phyloP scores from a whole-genome alignment of 2,888 invertebrate genomes.

The Minunthozetes semirufus region DNA sequence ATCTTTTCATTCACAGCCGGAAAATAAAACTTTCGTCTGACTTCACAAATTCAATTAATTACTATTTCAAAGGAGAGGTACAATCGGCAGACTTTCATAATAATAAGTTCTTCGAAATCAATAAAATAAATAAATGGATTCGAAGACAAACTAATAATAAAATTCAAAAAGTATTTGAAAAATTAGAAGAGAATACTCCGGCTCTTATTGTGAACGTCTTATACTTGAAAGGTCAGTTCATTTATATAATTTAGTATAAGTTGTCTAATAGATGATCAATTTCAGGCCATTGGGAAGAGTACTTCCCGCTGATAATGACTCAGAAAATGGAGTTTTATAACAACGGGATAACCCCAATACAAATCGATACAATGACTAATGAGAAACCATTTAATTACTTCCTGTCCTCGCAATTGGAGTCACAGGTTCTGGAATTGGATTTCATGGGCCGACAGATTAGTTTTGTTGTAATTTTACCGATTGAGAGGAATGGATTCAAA shows the following conservation, averaged over 20 bases:
- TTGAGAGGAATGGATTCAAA: not conserved
- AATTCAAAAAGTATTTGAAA: not conserved
- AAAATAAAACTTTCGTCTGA: no score
- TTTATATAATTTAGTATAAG: not conserved
- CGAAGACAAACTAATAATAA: not conserved
- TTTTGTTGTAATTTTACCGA: conserved; percentile 10
- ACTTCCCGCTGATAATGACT: not conserved
- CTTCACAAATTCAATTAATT: not conserved
- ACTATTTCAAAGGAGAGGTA: not conserved
- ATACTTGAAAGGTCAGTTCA: not conserved
- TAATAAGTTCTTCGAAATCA: not conserved
- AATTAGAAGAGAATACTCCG: not conserved
- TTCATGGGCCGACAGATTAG: not conserved
- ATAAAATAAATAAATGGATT: not conserved
- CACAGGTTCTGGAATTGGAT: not conserved
- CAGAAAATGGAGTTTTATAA: not conserved
- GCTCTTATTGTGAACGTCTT: not conserved
- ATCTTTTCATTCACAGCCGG: no score
- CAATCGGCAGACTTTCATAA: not conserved
- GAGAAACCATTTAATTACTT: not conserved
- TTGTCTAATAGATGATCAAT: not conserved
- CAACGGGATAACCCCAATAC: not conserved
- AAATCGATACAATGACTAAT: not conserved
- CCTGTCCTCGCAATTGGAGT: not conserved
- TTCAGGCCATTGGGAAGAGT: not conserved